Evolutionary conservation across 2,113 vertebrate genomes (phyloP), one percentile per base, ranked within the genome.

Genomic region (Amphiprion percula): DNA sequence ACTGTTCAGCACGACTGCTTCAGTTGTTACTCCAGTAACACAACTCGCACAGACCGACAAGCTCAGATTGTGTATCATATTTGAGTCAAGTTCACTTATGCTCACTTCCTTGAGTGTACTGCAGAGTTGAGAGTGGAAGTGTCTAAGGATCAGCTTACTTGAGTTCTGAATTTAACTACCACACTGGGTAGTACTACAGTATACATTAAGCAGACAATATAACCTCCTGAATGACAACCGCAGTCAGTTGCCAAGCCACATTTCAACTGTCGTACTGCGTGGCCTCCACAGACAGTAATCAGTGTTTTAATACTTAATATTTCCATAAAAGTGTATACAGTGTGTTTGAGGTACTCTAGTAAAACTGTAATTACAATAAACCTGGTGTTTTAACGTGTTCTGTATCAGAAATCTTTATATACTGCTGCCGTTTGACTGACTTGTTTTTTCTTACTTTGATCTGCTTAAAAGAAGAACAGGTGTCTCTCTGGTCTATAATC

Each of bases 401-500:
- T 47, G 5, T 41, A 30, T 39, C 46, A 30, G 21, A 53, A 19
- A 19, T 5, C 28, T 30, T 47, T 21, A 50, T 28, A 21, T 56
- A 15, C 15, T 12, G 0, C 14, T 67, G 49, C 15, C 24, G 58
- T 74, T 23, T 44, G 7, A 64, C 5, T 14, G 11, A 60, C 53
- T 12, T 47, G 39, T 28, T 28, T 26, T 50, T 2, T n/a, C n/a
- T 61, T 54, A 33, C 52, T 30, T 26, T 2, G n/a, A 30, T 19
- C 21, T 26, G 24, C 10, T 58, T 28, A 21, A 58, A 69, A 33
- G 65, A 55, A 23, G 58, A 83, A 67, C 72, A 76, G 84, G 79
- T 82, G 73, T 74, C 68, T 75, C 67, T 77, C 54, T 62, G 59
- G 47, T 66, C 44, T 56, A 62, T 69, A 71, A 78, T 85, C 53